phyloP scores from a whole-genome alignment of 2,888 invertebrate species.

The Trachelus troglodyta region DNA sequence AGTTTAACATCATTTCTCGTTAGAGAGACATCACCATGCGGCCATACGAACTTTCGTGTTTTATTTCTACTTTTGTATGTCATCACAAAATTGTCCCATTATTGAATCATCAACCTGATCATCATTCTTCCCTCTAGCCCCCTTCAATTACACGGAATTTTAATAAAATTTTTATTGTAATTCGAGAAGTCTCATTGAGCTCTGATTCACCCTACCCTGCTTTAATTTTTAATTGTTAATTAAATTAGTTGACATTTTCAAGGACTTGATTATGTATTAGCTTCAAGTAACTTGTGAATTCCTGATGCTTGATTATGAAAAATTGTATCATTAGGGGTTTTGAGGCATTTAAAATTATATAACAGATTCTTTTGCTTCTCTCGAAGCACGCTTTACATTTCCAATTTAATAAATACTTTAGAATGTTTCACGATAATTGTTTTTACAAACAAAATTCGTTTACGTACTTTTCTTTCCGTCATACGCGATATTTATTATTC shows the following conservation, averaged over 20 bases:
- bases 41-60: background rate
- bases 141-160: constrained; percentile 42
- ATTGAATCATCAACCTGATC: background rate
- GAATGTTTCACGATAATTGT: too few relatives aligned
- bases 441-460: too few relatives aligned
- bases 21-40: background rate
- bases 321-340: too few relatives aligned
- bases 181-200: constrained; percentile 12
- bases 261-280: background rate
- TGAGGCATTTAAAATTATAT: too few relatives aligned
- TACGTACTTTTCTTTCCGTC: too few relatives aligned
- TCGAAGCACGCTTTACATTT: too few relatives aligned
- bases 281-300: background rate
- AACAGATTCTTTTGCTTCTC: too few relatives aligned
- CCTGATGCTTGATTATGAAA: background rate
- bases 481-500: too few relatives aligned
- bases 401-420: too few relatives aligned
- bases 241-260: background rate
- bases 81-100: constrained; percentile 5
- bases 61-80: background rate
- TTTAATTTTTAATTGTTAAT: background rate
- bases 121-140: constrained; percentile 18
- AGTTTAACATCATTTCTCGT: background rate
- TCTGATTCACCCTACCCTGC: background rate
- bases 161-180: constrained; percentile 54